Conservation (phyloP, 2,797 vertebrate genomes). For the Ctenosaura bakeri region DNA sequence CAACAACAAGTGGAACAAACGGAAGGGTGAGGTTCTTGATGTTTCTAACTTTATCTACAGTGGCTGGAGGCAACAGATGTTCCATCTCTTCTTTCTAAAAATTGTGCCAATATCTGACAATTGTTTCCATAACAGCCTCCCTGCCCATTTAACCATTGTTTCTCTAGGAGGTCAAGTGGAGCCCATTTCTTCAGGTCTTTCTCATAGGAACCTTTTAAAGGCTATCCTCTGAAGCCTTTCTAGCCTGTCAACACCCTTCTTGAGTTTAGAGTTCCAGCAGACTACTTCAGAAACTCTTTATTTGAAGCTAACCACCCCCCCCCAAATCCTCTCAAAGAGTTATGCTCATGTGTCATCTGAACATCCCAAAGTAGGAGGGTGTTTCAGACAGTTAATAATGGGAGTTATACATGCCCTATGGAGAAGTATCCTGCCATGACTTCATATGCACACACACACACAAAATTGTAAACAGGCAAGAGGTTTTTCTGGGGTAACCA, state of each 20-base stretch:
- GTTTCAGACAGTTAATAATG: constrained; percentile 7
- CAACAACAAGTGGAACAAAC: not conserved
- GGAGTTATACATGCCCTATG: not conserved
- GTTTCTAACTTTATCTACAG: not conserved
- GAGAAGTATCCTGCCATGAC: not conserved
- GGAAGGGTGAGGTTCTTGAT: not conserved
- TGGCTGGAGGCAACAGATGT: not conserved
- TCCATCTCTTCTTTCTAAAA: not conserved
- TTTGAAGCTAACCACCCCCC: constrained; percentile 8
- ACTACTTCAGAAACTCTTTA: not conserved
- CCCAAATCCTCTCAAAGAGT: not conserved
- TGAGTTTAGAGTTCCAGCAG: not conserved
- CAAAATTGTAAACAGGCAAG: not conserved
- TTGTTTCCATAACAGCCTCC: not conserved
- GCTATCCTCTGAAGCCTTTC: constrained; percentile 11
- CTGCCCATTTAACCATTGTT: not conserved
- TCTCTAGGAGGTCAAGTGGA: constrained; percentile 7
- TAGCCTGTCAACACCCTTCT: constrained; percentile 19
- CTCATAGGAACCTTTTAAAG: not conserved
- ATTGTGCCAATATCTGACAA: constrained; percentile 11
- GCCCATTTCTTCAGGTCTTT: not conserved
- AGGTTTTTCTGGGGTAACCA: not conserved
- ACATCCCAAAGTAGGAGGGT: not conserved
- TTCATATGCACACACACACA: not conserved
- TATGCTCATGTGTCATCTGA: not conserved